A percentile compares a stretch with the other conserved stretches of the same genome.
Conservation (phyloP, 2,113 vertebrate genomes). For the Spheniscus mendiculus region DNA sequence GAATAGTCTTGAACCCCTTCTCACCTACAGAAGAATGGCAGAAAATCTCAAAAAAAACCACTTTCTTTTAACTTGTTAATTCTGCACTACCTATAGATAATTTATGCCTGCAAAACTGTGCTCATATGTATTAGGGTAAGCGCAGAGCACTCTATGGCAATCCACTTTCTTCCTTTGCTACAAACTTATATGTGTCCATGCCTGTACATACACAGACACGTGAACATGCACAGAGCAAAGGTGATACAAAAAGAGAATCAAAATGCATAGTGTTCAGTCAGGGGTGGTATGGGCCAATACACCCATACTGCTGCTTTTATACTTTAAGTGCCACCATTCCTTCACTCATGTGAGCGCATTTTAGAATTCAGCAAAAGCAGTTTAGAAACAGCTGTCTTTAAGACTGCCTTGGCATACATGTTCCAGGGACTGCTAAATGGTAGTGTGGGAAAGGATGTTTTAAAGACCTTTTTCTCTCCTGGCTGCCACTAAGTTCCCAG, state of each 20-base stretch:
- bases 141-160: background rate
- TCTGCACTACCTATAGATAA: background rate
- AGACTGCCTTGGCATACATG: background rate
- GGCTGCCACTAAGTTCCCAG: background rate
- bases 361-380: background rate
- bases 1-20: background rate
- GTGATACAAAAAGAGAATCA: background rate
- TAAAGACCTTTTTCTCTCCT: background rate
- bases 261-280: background rate
- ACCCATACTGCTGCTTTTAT: background rate
- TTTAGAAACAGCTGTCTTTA: background rate
- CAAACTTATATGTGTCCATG: background rate
- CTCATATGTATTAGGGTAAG: background rate
- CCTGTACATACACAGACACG: background rate
- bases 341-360: background rate
- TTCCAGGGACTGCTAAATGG: background rate
- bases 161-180: background rate
- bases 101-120: background rate
- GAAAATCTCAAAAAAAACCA: background rate
- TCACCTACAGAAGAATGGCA: background rate
- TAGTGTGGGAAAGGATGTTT: background rate
- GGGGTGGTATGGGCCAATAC: background rate
- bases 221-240: background rate
- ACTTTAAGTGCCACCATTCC: background rate
- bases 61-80: background rate